Evolutionary conservation across 2,113 vertebrate genomes (phyloP).

Genomic region (Saguinus midas): DNA sequence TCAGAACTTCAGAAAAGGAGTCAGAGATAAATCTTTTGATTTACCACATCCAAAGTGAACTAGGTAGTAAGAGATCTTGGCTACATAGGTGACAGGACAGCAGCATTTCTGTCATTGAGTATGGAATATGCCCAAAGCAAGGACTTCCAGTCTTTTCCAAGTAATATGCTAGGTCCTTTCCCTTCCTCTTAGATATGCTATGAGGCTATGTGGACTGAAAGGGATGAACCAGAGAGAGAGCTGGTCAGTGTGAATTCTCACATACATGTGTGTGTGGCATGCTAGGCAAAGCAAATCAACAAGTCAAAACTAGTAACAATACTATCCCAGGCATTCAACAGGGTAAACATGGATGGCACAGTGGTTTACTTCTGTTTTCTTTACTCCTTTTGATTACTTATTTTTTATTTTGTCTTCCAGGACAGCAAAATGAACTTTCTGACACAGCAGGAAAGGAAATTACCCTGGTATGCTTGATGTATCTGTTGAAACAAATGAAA

Average conservation of each 20-base stretch:
- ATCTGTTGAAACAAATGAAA: neutral
- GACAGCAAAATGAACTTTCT: conserved; percentile 43
- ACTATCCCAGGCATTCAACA: too few species aligned
- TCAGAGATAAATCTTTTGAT: neutral
- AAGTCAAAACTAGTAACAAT: neutral
- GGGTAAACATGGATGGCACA: fast-evolving
- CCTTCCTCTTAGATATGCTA: neutral
- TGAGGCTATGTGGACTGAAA: neutral
- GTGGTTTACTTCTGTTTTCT: neutral
- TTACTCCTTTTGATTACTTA: neutral
- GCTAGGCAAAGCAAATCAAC: neutral
- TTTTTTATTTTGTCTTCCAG: conserved; percentile 52
- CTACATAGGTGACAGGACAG: neutral
- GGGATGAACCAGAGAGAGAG: neutral
- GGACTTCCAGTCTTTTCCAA: neutral
- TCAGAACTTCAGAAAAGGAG: neutral
- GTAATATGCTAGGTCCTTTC: neutral
- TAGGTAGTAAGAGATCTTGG: neutral
- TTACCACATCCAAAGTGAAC: neutral
- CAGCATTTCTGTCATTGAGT: neutral
- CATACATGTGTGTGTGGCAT: neutral
- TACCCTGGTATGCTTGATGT: conserved; percentile 49
- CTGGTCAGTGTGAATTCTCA: neutral
- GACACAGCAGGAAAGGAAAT: conserved; percentile 34
- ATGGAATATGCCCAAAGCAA: neutral